Evolutionary conservation across 1,140 invertebrate species (phyloP), one percentile per base, ranked within the genome.

Genomic region (Hormaphis cornu): DNA sequence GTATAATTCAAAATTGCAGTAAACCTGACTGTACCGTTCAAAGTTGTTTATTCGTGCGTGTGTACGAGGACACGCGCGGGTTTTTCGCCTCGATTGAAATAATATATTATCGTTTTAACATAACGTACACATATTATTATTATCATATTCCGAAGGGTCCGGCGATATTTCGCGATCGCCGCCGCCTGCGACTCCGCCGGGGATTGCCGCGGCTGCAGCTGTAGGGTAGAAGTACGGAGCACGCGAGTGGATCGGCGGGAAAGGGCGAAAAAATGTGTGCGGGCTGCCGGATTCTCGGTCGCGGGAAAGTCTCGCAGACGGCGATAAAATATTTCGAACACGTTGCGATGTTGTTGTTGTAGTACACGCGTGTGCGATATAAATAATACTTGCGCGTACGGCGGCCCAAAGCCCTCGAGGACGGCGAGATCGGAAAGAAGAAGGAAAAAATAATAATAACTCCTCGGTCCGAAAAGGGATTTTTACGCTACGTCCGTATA

Each of bases 311-410:
- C 50, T 66, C 24, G 61, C 48, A 66, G 44, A n/a, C n/a, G 28
- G 61, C 61, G 35, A 66, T 66, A 66, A 66, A 66, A 66, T 66
- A 66, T 66, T 66, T 66, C 28, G 30, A 50, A 66, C 61, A 66
- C 61, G 61, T 66, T 66, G 61, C n/a, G n/a, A n/a, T n/a, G n/a
- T n/a, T n/a, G n/a, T n/a, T n/a, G n/a, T n/a, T n/a, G n/a, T 46
- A n/a, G 6, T 46, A 46, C n/a, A 46, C 18, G 18, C 18, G 4
- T 46, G 16, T 37, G 14, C 14, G 14, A n/a, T 37, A 37, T 37
- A 37, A 8, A 37, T 37, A 8, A 37, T 37, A 37, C 35, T 37
- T 8, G 35, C 14, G 35, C 35, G 14, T n/a, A n/a, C n/a, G 35
- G 35, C 35, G 14, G 14, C 24, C 42, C 18, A 26, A 42, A 58